phyloP scores from a whole-genome alignment of 1,140 invertebrate species.

The Galendromus occidentalis region DNA sequence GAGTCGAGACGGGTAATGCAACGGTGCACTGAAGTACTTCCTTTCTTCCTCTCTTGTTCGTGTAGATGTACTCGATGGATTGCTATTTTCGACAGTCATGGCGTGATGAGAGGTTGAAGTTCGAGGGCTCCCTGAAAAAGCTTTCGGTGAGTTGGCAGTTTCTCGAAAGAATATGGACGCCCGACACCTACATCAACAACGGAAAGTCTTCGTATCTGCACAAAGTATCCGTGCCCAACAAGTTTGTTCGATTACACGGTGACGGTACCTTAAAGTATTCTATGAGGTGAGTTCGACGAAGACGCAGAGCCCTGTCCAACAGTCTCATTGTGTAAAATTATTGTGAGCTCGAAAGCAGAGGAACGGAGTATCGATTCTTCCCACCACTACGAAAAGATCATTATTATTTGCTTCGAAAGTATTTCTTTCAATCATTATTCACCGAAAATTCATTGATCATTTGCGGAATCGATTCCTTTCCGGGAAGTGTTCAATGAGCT shows the following conservation, averaged over 20 bases:
- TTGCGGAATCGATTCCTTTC: too few relatives aligned
- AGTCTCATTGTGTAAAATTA: too few relatives aligned
- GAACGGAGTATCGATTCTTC: too few relatives aligned
- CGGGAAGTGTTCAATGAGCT: too few relatives aligned
- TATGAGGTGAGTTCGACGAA: conserved; percentile 28
- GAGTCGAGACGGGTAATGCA: too few relatives aligned
- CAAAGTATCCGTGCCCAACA: conserved; percentile 31
- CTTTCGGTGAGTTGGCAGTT: conserved; percentile 35
- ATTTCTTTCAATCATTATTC: too few relatives aligned
- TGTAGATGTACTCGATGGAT: conserved; percentile 39
- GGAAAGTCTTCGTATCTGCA: conserved; percentile 30
- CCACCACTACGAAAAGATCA: too few relatives aligned
- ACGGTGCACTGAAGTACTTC: too few relatives aligned
- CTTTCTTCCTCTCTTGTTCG: not conserved
- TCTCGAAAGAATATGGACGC: conserved; percentile 37
- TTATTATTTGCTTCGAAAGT: too few relatives aligned
- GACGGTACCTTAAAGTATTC: conserved; percentile 30
- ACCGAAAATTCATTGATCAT: too few relatives aligned
- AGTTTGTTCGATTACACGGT: conserved; percentile 28
- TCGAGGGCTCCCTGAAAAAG: conserved; percentile 25
- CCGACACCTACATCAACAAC: conserved; percentile 43
- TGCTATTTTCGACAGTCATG: conserved; percentile 42
- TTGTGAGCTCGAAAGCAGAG: too few relatives aligned
- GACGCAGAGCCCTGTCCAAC: too few relatives aligned
- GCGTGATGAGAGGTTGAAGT: conserved; percentile 35